Evolutionary conservation across 2,888 invertebrate species (phyloP), one percentile per base, ranked within the genome.

Genomic region (Sphaeridia pumilis): DNA sequence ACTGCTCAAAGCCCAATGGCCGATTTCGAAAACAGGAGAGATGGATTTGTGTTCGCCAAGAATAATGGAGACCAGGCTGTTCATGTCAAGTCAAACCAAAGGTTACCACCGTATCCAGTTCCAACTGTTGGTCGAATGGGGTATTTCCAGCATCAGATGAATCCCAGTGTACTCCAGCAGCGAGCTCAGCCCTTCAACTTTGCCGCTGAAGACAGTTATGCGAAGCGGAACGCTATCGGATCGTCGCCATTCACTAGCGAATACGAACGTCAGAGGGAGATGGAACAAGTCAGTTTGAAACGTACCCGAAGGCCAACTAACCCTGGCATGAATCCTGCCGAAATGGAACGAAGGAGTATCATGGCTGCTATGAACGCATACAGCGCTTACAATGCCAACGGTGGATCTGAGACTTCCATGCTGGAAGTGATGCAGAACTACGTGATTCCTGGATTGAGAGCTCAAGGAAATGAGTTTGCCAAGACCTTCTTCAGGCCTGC

Each of bases 121-220:
- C 28, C 43, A 27, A 14, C n/a, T 4, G 27, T 20, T 17, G n/a
- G n/a, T 2, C 14, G 10, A 20, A n/a, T n/a, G 12, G 22, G 35
- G 26, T 4, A 10, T 3, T 7, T 17, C 25, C 2, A 28, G 14
- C 14, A 20, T 20, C 22, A 25, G 12, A 4, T 38, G 22, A 26
- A 1, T 41, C 3, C 42, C 21, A 26, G 10, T n/a, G 36, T 12
- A 46, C 38, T 28, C 46, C 46, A 44, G 47, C 48, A 36, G 31
- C 53, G 17, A 52, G 49, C 38, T 38, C 38, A 38, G 36, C 49
- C 43, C 28, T 48, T 52, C 35, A 49, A 54, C 34, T 53, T 58
- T 3, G 61, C 62, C 53, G 48, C 58, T 1, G 60, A 64, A 25
- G 64, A 62, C 28, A 62, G 61, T 45, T 64, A 61, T 42, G 28